Base-by-base conservation (phyloP, 2,113 vertebrate species). In the Campylomormyrus tamandua region DNA sequence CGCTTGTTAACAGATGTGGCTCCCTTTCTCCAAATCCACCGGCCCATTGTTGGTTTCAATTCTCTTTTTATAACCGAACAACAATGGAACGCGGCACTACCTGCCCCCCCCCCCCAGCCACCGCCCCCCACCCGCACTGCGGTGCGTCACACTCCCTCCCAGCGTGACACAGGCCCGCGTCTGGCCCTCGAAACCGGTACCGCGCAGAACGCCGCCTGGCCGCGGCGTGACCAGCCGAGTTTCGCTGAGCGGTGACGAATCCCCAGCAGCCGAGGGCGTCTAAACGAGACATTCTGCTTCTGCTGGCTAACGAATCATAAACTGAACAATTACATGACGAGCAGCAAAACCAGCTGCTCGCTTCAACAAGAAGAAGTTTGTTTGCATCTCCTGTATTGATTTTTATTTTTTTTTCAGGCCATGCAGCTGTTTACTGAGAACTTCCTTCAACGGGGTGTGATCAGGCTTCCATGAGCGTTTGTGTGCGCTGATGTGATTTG, bases 1-100 rank as follows among this genome's bases (percentile, higher is more conserved):
- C 21, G 77, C 77, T 62, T 89, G 52, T 89, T 66, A 89, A 89
- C 89, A 89, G 80, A 53, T 48, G 35, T 13, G 27, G 5, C 21
- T 2, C 11, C 31, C 42, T 88, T 19, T 49, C 45, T 35, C 35
- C 50, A 46, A 84, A 85, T 39, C 52, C 80, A 84, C 80, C 50
- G 21, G 77, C 88, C 21, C 24, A 48, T 48, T 66, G 87, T 88
- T 46, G 87, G 56, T 88, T 62, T 88, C 89, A n/a, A 58, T 83
- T 84, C 77, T 85, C 39, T 85, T 89, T 62, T 89, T 31, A 58
- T 80, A 84, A 31, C 13, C 9, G 42, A 52, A 84, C 53, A 56
- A 56, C 89, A 84, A 50, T 62, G 50, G 49, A 19, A 53, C 62
- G 24, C 50, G 46, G 89, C 77, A 56, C 35, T 52, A 17, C 46